phyloP scores from a whole-genome alignment of 2,113 vertebrate species.

The Scomber colias region DNA sequence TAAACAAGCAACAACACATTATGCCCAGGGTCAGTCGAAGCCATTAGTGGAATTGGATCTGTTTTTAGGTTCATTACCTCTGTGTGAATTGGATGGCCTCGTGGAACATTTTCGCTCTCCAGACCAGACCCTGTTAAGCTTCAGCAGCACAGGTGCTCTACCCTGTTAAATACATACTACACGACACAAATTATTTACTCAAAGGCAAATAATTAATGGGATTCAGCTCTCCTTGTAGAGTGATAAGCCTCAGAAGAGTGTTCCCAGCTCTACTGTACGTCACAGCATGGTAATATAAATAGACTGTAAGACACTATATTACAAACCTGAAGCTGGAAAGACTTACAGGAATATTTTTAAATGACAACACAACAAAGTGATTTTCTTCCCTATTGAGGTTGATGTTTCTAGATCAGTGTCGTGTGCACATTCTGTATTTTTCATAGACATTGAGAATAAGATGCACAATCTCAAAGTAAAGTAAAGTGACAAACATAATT shows the following conservation, averaged over 20 bases:
- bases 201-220: slow-evolving; percentile 21
- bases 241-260: not conserved
- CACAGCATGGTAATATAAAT: not conserved
- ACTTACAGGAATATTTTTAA: not conserved
- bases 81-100: slow-evolving; percentile 62
- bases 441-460: not conserved
- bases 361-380: not conserved
- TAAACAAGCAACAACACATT: slow-evolving; percentile 75
- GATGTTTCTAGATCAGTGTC: not conserved
- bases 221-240: slow-evolving; percentile 1
- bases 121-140: slow-evolving; percentile 29
- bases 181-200: slow-evolving; percentile 22
- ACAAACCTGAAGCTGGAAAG: not conserved
- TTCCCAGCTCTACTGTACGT: not conserved
- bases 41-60: slow-evolving; percentile 77
- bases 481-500: not conserved
- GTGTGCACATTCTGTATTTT: not conserved
- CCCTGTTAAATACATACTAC: slow-evolving; percentile 21
- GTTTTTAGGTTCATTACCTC: slow-evolving; percentile 81
- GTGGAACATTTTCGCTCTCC: slow-evolving; percentile 42
- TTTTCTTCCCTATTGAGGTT: not conserved
- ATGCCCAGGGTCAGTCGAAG: slow-evolving; percentile 74
- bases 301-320: not conserved
- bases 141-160: slow-evolving; percentile 25
- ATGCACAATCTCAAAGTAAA: not conserved